These are phyloP conservation scores for Euphysa ruthae DNA, from an alignment of 30 jellyfish, hydroid and myxozoan species.

Conservation along the genomic window DNA sequence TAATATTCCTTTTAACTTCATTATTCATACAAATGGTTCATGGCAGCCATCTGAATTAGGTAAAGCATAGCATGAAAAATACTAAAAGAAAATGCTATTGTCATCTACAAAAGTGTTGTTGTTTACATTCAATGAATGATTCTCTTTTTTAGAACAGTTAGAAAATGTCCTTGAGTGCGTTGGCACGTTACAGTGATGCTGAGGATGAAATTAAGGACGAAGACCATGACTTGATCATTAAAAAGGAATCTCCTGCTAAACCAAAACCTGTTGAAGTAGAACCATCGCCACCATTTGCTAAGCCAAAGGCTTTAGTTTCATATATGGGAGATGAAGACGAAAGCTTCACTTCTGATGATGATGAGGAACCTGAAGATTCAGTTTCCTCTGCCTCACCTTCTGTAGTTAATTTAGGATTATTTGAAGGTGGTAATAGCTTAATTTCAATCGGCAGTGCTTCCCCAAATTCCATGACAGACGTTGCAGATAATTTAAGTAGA, in stretches of 20 bases:
- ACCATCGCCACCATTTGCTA: not conserved
- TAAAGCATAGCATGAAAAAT: too few species aligned
- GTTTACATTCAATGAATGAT: too few species aligned
- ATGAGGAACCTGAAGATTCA: not conserved
- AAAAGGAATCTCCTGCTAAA: not conserved
- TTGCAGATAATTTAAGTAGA: not conserved
- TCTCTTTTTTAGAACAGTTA: too few species aligned
- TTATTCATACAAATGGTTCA: too few species aligned
- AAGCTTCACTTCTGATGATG: constrained; percentile 14
- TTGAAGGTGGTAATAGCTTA: constrained; percentile 12
- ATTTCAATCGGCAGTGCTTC: constrained; percentile 25
- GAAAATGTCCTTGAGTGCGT: constrained; percentile 18
- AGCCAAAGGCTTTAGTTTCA: constrained; percentile 18
- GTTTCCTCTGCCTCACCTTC: not conserved
- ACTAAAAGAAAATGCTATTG: too few species aligned
- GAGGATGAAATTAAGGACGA: constrained; percentile 32
- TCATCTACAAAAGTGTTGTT: too few species aligned
- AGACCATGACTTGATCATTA: constrained; percentile 24
- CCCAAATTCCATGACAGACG: constrained; percentile 12
- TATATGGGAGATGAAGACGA: constrained; percentile 26
- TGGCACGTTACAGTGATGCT: constrained; percentile 26
- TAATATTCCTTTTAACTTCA: too few species aligned
- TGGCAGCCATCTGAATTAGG: too few species aligned
- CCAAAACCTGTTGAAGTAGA: not conserved
- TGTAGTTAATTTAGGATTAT: constrained; percentile 24